Evolutionary conservation across 2,888 invertebrate species (phyloP).

Genomic region (Sericinus montela): DNA sequence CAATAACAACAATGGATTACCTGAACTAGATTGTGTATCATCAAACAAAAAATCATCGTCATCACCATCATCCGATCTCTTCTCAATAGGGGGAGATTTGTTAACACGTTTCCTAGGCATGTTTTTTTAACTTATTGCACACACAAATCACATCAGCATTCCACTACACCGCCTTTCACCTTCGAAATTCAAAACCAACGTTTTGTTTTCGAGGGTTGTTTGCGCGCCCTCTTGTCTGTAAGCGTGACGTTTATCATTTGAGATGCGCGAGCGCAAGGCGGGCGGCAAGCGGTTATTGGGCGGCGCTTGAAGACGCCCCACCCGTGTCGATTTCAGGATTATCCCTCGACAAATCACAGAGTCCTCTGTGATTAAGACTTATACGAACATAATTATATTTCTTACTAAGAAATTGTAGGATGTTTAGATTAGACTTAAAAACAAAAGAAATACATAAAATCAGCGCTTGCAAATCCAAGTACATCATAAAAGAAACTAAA

Average conservation of each 20-base stretch:
- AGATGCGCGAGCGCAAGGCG: conserved; percentile 64
- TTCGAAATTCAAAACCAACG: conserved; percentile 19
- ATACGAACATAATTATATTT: conserved; percentile 20
- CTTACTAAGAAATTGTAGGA: conserved; percentile 7
- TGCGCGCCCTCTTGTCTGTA: conserved; percentile 31
- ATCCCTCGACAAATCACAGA: conserved; percentile 43
- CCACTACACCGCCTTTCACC: conserved; percentile 29
- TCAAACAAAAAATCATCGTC: conserved; percentile 72
- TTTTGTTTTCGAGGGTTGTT: conserved; percentile 19
- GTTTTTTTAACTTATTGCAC: background rate
- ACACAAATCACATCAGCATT: conserved; percentile 26
- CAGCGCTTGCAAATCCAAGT: too few relatives aligned
- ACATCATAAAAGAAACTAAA: too few relatives aligned
- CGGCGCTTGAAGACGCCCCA: conserved; percentile 62
- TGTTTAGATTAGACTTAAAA: too few relatives aligned
- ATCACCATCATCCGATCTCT: conserved; percentile 54
- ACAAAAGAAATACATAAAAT: too few relatives aligned
- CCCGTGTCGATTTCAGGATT: conserved; percentile 49
- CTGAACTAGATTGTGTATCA: conserved; percentile 66
- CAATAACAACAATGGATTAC: conserved; percentile 31
- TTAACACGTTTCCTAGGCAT: conserved; percentile 68
- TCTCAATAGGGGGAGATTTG: conserved; percentile 54
- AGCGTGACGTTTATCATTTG: conserved; percentile 52
- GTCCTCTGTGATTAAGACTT: background rate
- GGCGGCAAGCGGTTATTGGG: conserved; percentile 46